Evolutionary conservation across 2,888 invertebrate species (phyloP).

Genomic region (Muscina levida): DNA sequence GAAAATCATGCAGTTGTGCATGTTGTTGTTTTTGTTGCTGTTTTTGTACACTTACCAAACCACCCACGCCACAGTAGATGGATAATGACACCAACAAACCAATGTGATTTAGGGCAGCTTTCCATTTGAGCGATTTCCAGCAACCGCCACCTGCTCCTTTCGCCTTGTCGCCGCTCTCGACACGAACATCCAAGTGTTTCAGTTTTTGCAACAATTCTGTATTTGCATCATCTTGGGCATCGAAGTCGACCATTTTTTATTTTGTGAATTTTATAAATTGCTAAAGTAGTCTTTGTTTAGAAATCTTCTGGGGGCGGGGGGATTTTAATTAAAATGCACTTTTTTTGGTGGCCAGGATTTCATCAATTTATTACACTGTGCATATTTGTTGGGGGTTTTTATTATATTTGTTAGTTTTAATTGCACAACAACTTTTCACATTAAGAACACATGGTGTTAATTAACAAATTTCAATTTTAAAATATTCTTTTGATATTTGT

Average conservation of each 20-base stretch:
- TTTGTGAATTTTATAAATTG: neutral
- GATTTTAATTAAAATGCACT: conserved; percentile 48
- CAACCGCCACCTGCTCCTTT: conserved; percentile 79
- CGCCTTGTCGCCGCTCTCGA: conserved; percentile 70
- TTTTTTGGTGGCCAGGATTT: conserved; percentile 15
- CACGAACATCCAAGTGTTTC: conserved; percentile 78
- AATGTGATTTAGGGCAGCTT: conserved; percentile 86
- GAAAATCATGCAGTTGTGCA: no score
- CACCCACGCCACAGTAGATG: conserved; percentile 89
- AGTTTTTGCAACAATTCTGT: conserved; percentile 79
- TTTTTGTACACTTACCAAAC: conserved; percentile 84
- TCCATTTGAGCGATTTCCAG: conserved; percentile 81
- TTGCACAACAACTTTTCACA: no score
- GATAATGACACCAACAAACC: conserved; percentile 88
- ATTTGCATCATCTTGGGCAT: conserved; percentile 78
- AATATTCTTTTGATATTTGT: conserved; percentile 8
- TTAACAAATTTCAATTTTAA: conserved; percentile 24
- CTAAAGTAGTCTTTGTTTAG: neutral
- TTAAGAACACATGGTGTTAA: conserved; percentile 49
- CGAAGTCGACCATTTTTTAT: conserved; percentile 73
- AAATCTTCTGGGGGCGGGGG: neutral
- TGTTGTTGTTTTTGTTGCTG: neutral
- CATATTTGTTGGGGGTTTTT: no score
- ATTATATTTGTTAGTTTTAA: no score
- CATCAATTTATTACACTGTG: conserved; percentile 41